Base-by-base conservation (phyloP, 2,888 invertebrate species). In the Lithosia quadra region DNA sequence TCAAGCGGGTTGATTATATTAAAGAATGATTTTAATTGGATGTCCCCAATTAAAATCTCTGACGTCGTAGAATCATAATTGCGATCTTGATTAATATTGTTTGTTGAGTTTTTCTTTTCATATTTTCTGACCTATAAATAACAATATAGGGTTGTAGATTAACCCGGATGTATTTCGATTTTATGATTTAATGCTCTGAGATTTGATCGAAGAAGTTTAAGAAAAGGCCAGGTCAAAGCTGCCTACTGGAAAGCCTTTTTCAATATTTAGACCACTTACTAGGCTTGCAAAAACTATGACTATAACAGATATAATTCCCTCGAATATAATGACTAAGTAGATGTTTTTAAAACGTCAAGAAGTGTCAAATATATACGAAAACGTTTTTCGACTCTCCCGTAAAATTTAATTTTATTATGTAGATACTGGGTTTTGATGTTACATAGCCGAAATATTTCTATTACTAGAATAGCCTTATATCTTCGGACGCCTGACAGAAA, bases 1-100 rank as follows among this genome's bases (percentile, higher is more conserved):
- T 80, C 43, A 63, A 64, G 61, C 49, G 24, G 57, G 49, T 55
- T 49, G 61, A 59, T 71, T 67, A 69, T 63, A 59, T 71, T 67
- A 69, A 69, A 70, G 33, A 65, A 59, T 64, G 36, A 53, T 59
- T 33, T 57, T 49, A 63, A 66, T 63, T 59, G 9, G n/a, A n/a
- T 60, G 36, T n/a, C 49, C 49, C n/a, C 49, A 56, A 56, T 24
- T 56, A 24, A 56, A 56, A 15, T 22, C 13, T 24, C 13, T 10
- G 56, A 15, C 49, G 49, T 49, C 49, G 49, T 49, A 2, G 49
- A n/a, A 49, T n/a, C 49, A n/a, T 49, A 49, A 49, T 49, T 49
- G 49, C n/a, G 18, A 49, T 49, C 49, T 49, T 49, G 49, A 49
- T 49, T 49, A 49, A n/a, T 49, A 49, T 49, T 8, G 18, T 49